Percentiles rank a stretch among this genome's conserved stretches.
Evolutionary conservation across 2,888 invertebrate genomes (phyloP).

Genomic region (Hesperia comma): DNA sequence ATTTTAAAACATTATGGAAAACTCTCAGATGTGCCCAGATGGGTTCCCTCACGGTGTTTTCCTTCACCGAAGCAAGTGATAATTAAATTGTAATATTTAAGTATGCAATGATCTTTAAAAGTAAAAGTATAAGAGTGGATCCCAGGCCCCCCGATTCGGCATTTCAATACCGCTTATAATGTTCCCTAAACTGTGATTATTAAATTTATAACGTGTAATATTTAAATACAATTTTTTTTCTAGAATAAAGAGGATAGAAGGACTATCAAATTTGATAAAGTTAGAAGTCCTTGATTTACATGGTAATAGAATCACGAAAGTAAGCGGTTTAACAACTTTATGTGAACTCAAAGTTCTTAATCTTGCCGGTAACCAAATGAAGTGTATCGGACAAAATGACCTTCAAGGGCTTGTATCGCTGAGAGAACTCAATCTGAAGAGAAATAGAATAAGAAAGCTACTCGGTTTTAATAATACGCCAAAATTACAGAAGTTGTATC

Average conservation of each 20-base stretch:
- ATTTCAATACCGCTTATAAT: too few species aligned
- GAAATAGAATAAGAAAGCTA: slow-evolving; percentile 92
- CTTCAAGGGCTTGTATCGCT: slow-evolving; percentile 90
- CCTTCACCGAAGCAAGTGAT: too few species aligned
- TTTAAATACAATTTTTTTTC: slow-evolving; percentile 49
- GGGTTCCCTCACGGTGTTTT: too few species aligned
- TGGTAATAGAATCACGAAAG: slow-evolving; percentile 93
- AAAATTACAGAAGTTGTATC: slow-evolving; percentile 90
- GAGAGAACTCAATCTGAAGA: slow-evolving; percentile 93
- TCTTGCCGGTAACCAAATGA: slow-evolving; percentile 95
- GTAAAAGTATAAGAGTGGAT: too few species aligned
- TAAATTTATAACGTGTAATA: too few species aligned
- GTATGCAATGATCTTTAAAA: too few species aligned
- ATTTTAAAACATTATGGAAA: too few species aligned
- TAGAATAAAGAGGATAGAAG: slow-evolving; percentile 91
- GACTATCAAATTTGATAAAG: slow-evolving; percentile 87
- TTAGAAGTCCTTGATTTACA: slow-evolving; percentile 96
- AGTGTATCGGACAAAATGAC: slow-evolving; percentile 89
- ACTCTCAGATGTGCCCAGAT: too few species aligned
- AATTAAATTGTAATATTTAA: too few species aligned
- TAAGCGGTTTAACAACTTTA: slow-evolving; percentile 87
- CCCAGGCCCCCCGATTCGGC: too few species aligned
- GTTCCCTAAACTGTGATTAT: too few species aligned
- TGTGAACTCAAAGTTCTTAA: slow-evolving; percentile 94
- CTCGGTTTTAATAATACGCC: slow-evolving; percentile 91